Evolutionary conservation across 2,113 vertebrate species (phyloP).

Genomic region (Cervus canadensis): DNA sequence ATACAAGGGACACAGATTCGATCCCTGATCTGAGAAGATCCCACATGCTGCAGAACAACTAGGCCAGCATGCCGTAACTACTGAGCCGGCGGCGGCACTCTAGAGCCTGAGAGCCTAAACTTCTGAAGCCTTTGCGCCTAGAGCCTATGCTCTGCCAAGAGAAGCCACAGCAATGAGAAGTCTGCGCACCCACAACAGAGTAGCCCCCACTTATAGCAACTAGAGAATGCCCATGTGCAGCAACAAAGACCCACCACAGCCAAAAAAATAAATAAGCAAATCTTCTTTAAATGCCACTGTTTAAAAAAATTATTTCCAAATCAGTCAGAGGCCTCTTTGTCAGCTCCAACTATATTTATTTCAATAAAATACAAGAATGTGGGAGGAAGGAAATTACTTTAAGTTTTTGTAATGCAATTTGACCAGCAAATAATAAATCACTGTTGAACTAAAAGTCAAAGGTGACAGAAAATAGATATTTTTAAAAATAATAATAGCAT

Average conservation of each 20-base stretch:
- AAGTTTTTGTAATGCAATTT: not conserved
- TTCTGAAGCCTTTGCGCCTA: not conserved
- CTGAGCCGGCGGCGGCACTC: rapidly evolving
- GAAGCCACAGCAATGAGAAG: not conserved
- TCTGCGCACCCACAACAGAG: not conserved
- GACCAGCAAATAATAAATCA: not conserved
- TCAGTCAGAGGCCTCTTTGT: not conserved
- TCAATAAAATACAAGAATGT: not conserved
- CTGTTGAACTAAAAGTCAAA: not conserved
- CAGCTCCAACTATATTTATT: not conserved
- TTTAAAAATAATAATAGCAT: not conserved
- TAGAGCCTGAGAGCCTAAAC: not conserved
- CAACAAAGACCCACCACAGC: not conserved
- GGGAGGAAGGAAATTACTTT: not conserved
- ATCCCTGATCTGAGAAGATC: not conserved
- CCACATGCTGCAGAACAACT: not conserved
- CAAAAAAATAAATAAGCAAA: not conserved
- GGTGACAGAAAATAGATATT: not conserved
- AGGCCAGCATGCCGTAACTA: rapidly evolving
- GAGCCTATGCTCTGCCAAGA: not conserved
- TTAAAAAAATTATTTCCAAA: not conserved
- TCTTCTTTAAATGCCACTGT: not conserved
- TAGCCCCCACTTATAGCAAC: not conserved
- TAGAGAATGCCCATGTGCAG: not conserved
- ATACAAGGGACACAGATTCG: not conserved